These are phyloP conservation scores for Cettia cetti DNA, from an alignment of 2,113 vertebrate species.

Conservation along the genomic window DNA sequence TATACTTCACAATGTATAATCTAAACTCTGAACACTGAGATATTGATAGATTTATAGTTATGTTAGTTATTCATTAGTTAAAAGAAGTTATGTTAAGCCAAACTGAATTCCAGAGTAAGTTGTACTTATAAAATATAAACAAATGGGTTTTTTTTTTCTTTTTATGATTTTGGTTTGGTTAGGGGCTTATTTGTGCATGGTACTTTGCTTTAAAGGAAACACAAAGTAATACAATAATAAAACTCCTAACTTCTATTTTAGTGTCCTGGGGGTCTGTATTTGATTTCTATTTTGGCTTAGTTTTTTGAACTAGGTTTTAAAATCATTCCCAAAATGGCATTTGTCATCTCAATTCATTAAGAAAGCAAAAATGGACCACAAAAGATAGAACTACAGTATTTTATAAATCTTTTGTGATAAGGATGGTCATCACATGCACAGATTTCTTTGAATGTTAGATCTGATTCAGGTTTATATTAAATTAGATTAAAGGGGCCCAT, in stretches of 20 bases:
- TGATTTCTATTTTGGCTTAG: neutral
- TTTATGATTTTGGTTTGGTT: neutral
- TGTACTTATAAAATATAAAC: neutral
- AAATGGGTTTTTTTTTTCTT: neutral
- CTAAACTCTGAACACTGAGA: neutral
- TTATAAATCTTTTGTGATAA: neutral
- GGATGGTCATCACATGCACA: neutral
- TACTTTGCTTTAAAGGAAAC: neutral
- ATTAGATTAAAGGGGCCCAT: neutral
- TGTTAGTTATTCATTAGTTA: neutral
- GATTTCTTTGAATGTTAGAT: neutral
- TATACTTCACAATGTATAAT: neutral
- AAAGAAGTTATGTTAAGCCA: neutral
- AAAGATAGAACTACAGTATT: neutral
- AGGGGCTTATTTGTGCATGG: neutral
- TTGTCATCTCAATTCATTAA: neutral
- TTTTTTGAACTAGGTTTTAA: neutral
- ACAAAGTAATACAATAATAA: neutral
- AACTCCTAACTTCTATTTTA: neutral
- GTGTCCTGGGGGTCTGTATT: rapidly evolving
- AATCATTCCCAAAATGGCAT: neutral
- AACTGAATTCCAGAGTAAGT: neutral
- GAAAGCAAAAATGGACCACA: neutral
- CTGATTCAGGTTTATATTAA: neutral
- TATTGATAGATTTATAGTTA: neutral